A percentile compares a stretch with the other conserved stretches of the same genome.
Evolutionary conservation across 23 tunicate genomes (phyloP).

Genomic region (Ascidia mentula): DNA sequence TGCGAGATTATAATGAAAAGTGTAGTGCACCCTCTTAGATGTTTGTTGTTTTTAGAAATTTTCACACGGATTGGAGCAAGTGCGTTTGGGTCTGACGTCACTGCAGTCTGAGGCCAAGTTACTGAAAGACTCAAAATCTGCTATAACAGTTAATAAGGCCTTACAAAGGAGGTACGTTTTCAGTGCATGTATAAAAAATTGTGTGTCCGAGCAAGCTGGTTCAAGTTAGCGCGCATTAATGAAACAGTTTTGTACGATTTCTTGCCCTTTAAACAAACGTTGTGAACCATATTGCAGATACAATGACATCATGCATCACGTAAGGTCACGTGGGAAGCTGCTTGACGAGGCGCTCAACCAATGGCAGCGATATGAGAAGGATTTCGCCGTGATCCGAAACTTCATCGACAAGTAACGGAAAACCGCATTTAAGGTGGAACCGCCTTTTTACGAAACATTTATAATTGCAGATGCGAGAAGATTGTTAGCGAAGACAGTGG

Average conservation of each 20-base stretch:
- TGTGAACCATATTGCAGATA: conserved; percentile 21
- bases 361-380: conserved; percentile 61
- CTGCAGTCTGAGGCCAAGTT: conserved; percentile 80
- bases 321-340: conserved; percentile 20
- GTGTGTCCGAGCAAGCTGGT: no score
- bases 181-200: not conserved
- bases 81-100: conserved; percentile 61
- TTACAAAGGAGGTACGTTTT: conserved; percentile 13
- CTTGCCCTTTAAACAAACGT: not conserved
- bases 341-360: conserved; percentile 46
- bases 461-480: conserved; percentile 47
- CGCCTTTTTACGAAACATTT: not conserved
- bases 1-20: not conserved
- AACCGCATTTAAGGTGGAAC: not conserved
- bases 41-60: conserved; percentile 53
- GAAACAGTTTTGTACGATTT: no score
- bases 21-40: not conserved
- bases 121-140: conserved; percentile 56
- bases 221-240: no score
- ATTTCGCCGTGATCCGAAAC: conserved; percentile 24
- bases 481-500: conserved; percentile 53
- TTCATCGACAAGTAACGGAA: conserved; percentile 66
- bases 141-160: conserved; percentile 9
- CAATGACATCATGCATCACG: conserved; percentile 34
- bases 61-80: conserved; percentile 52